Base-by-base conservation (phyloP, 2,113 vertebrate species). In the Taxidea taxus region DNA sequence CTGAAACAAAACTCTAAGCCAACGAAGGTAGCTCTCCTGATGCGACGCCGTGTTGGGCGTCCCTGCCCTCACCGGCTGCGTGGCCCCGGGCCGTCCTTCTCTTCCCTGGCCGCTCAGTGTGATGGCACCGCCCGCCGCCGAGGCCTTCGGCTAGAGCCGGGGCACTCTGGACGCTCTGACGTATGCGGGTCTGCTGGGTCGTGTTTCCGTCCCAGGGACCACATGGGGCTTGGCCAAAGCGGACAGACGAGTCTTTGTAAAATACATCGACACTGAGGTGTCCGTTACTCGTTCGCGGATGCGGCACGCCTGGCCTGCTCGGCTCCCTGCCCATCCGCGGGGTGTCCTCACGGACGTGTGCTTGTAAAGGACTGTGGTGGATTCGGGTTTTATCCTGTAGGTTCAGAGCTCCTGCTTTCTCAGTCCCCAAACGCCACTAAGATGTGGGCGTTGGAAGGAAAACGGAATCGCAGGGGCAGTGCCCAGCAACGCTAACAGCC, bases 341-440 rank as follows among this genome's bases (percentile, higher is more conserved):
- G 47, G 3, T 13, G 7, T 16, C 66, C 47, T 12, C 3, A 15
- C 2, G 29, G 68, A 87, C 62, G 62, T 56, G 39, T 62, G 78
- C 70, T 85, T 62, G 84, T 60, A 77, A 77, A 93, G 27, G 23
- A 37, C 18, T n/a, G 82, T 56, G 54, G 77, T 34, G 60, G 68
- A 56, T 84, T 68, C 81, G 64, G 62, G 62, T 75, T 91, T 88
- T 66, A 39, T 85, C 87, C 93, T 88, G 14, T 68, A 93, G 66
- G 83, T 82, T 87, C 31, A 12, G 13, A 39, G 47, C 78, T 77
- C 54, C 84, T 62, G 75, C 47, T 90, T 95, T 94, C 91, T 92
- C 80, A 90, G 84, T 95, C 94, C 60, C 80, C 94, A 90, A 82
- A 96, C 88, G 86, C 13, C 81, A 70, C 78, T 66, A n/a, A 82